Percentiles rank a stretch among this genome's conserved stretches.
Evolutionary conservation across 2,113 vertebrate genomes (phyloP).

Genomic region (Bubo scandiacus): DNA sequence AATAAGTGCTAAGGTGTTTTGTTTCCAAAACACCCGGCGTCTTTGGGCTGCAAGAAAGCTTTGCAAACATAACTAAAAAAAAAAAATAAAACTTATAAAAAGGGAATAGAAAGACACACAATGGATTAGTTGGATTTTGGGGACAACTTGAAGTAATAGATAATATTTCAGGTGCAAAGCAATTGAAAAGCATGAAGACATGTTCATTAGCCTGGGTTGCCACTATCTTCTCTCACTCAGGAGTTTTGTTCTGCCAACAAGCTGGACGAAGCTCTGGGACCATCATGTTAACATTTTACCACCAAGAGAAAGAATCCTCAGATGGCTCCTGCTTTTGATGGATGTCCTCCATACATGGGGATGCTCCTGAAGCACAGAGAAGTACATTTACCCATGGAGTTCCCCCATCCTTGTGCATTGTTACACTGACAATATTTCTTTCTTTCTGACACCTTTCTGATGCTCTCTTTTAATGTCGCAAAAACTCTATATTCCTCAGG

Average conservation of each 20-base stretch:
- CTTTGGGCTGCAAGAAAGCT: background rate
- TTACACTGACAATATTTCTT: background rate
- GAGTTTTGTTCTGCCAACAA: background rate
- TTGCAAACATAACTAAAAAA: background rate
- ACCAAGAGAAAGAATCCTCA: background rate
- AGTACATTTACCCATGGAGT: background rate
- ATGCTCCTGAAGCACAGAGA: background rate
- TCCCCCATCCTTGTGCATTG: rapidly evolving
- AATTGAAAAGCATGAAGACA: background rate
- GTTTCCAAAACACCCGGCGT: background rate
- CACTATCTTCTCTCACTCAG: background rate
- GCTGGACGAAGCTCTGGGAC: background rate
- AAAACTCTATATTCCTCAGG: background rate
- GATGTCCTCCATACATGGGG: background rate
- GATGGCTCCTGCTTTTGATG: background rate
- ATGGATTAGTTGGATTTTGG: background rate
- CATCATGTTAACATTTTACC: rapidly evolving
- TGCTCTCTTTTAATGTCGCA: background rate
- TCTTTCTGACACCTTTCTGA: background rate
- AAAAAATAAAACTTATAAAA: background rate
- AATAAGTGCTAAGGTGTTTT: background rate
- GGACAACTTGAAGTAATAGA: background rate
- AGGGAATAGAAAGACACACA: background rate
- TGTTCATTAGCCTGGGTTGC: background rate
- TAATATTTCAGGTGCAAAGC: background rate